A percentile compares a stretch with the other conserved stretches of the same genome.
phyloP scores from a whole-genome alignment of 2,888 invertebrate species.

The Synergus itoensis region DNA sequence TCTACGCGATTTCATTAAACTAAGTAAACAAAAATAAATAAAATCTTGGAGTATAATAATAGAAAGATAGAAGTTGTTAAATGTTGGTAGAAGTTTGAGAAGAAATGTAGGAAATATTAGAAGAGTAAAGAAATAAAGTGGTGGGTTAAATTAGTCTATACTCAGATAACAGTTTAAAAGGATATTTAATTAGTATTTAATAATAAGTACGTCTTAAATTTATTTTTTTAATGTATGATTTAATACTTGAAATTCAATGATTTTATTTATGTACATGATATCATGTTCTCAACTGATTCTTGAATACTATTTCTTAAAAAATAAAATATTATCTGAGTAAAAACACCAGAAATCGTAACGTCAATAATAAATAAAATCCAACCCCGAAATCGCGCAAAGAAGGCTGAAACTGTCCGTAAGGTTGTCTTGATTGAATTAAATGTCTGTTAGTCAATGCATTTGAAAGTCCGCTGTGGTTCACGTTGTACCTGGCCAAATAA shows the following conservation, averaged over 20 bases:
- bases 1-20: conserved; percentile 9
- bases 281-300: no score
- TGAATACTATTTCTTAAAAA: no score
- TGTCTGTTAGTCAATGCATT: not conserved
- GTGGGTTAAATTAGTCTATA: not conserved
- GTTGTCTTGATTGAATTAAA: not conserved
- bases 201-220: no score
- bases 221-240: no score
- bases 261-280: no score
- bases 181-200: no score
- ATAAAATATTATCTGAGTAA: not conserved
- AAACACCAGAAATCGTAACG: not conserved
- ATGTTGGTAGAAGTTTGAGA: not conserved
- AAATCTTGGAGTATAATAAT: not conserved
- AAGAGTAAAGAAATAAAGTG: not conserved
- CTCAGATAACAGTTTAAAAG: not conserved
- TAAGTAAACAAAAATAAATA: not conserved
- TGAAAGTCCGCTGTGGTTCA: not conserved
- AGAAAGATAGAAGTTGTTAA: not conserved
- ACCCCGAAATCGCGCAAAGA: conserved; percentile 19
- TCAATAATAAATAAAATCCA: not conserved
- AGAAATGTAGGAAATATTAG: not conserved
- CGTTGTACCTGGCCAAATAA: not conserved
- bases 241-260: no score
- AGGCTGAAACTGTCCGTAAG: not conserved